Conservation (phyloP, 2,113 vertebrate species). For the Axis porcinus region DNA sequence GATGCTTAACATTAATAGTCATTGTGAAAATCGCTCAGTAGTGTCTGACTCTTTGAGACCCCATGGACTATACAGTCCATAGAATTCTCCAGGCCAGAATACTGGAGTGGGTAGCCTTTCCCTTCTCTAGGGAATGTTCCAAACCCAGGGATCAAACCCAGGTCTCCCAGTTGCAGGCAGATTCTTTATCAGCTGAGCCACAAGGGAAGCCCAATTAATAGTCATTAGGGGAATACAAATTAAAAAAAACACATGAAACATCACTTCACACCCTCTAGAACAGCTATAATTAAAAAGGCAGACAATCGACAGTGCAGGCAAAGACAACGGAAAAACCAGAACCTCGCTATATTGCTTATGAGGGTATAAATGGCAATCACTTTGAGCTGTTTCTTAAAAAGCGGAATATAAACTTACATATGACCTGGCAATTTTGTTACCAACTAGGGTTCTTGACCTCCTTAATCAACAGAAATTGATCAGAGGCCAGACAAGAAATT, state of each 20-base stretch:
- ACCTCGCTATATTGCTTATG: background rate
- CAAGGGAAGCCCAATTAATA: background rate
- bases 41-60: background rate
- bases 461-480: background rate
- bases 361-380: background rate
- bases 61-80: background rate
- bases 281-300: background rate
- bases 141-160: background rate
- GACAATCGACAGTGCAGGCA: background rate
- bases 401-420: background rate
- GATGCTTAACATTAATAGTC: background rate
- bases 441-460: background rate
- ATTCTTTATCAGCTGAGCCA: background rate
- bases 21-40: background rate
- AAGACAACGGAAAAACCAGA: background rate
- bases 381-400: background rate
- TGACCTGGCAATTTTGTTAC: background rate
- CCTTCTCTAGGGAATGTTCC: background rate
- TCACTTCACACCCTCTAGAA: background rate
- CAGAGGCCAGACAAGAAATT: background rate
- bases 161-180: background rate
- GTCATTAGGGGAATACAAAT: background rate
- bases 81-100: background rate
- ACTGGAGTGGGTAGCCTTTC: background rate
- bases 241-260: background rate